phyloP scores from a whole-genome alignment of 2,113 vertebrate species.

The Mola mola region DNA sequence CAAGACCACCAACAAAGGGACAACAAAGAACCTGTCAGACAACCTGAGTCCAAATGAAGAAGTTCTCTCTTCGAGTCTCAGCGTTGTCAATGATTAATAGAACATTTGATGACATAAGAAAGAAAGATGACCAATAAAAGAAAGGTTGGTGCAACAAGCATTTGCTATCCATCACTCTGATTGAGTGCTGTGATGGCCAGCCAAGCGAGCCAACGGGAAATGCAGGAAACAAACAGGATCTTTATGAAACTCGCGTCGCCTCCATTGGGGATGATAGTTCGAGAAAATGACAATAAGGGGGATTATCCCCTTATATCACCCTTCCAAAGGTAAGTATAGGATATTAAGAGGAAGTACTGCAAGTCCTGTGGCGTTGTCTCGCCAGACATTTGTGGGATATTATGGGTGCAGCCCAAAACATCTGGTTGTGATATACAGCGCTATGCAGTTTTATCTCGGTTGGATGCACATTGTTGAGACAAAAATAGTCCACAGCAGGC shows the following conservation, averaged over 20 bases:
- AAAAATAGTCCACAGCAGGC: slow-evolving; percentile 33
- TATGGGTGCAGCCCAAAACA: slow-evolving; percentile 42
- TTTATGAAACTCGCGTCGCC: not conserved
- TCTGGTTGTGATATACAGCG: slow-evolving; percentile 68
- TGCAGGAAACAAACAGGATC: slow-evolving; percentile 17
- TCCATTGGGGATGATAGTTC: not conserved
- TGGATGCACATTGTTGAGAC: slow-evolving; percentile 47
- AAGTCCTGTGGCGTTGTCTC: slow-evolving; percentile 4
- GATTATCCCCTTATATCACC: not conserved
- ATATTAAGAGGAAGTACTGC: slow-evolving; percentile 6
- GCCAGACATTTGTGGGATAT: slow-evolving; percentile 40
- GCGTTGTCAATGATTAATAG: slow-evolving; percentile 3
- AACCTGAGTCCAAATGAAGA: slow-evolving; percentile 1
- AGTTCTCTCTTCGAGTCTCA: not conserved
- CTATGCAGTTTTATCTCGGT: slow-evolving; percentile 60
- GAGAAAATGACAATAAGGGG: not conserved
- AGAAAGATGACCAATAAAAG: slow-evolving; percentile 13
- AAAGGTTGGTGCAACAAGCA: slow-evolving; percentile 57
- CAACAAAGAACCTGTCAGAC: not conserved
- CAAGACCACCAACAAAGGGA: slow-evolving; percentile 18
- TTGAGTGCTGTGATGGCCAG: slow-evolving; percentile 43
- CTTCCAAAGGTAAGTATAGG: slow-evolving; percentile 5
- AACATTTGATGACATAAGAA: slow-evolving; percentile 22
- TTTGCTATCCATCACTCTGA: slow-evolving; percentile 48
- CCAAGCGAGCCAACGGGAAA: slow-evolving; percentile 35